Conservation (phyloP, 2,888 invertebrate species). For the Escarpia spicata region DNA sequence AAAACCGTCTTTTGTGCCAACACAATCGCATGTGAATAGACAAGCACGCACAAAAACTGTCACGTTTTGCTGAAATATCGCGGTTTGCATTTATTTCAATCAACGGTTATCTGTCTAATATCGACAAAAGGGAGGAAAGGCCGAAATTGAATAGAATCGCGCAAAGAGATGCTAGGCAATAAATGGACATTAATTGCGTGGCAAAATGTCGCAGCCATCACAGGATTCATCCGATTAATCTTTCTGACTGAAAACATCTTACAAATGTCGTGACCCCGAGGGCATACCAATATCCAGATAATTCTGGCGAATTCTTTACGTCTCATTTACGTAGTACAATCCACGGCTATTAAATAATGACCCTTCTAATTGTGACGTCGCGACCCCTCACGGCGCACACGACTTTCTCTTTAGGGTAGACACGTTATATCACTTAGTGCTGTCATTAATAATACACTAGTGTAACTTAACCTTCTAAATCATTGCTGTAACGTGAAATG, state of each 20-base stretch:
- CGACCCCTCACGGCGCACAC: background rate
- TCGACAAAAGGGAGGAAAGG: background rate
- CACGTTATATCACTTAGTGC: background rate
- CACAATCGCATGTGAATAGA: background rate
- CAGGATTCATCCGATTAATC: background rate
- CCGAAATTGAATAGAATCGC: background rate
- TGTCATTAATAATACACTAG: background rate
- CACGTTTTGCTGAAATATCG: background rate
- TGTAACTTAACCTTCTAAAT: background rate
- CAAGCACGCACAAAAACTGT: background rate
- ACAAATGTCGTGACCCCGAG: background rate
- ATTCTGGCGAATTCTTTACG: conserved; percentile 5
- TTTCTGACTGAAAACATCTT: background rate
- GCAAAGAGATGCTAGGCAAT: background rate
- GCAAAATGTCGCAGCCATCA: background rate
- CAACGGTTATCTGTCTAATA: background rate
- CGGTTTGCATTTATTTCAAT: conserved; percentile 1
- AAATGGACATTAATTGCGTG: background rate
- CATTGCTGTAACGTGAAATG: background rate
- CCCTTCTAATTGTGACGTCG: conserved; percentile 3
- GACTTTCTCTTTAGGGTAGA: background rate
- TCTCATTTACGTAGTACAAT: conserved; percentile 10
- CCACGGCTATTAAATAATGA: conserved; percentile 1
- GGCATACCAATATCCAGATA: background rate
- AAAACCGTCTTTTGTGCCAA: background rate